Evolutionary conservation across 35 echinoderm and acorn worm genomes (phyloP).

Genomic region (Heliocidaris tuberculata): DNA sequence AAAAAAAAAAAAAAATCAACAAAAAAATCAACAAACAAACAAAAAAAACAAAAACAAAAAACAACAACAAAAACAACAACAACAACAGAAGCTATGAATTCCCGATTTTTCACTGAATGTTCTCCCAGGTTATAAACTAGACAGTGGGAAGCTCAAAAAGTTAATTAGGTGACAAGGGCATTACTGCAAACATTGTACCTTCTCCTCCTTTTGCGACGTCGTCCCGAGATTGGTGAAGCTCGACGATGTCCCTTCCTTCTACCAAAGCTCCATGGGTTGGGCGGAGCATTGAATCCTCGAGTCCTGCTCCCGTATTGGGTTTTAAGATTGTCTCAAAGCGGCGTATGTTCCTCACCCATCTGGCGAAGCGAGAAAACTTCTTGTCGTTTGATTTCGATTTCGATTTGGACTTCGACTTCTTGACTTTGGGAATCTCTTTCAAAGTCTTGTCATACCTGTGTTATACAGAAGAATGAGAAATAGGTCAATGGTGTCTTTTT

Average conservation of each 20-base stretch:
- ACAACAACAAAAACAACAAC: too few relatives aligned
- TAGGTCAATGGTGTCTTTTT: too few relatives aligned
- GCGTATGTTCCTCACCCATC: slow-evolving; percentile 86
- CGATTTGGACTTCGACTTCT: slow-evolving; percentile 6
- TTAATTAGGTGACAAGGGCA: too few relatives aligned
- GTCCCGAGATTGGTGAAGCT: background rate
- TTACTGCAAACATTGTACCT: background rate
- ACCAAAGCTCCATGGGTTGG: background rate
- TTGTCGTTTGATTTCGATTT: slow-evolving; percentile 32
- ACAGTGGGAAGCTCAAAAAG: too few relatives aligned
- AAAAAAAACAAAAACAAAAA: too few relatives aligned
- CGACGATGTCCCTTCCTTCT: slow-evolving; percentile 29
- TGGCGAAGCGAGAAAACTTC: slow-evolving; percentile 63
- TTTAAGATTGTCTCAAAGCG: slow-evolving; percentile 77
- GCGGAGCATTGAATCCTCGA: slow-evolving; percentile 47
- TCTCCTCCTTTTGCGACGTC: background rate
- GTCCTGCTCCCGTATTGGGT: slow-evolving; percentile 58
- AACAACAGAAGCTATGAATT: too few relatives aligned
- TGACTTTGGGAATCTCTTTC: slow-evolving; percentile 44
- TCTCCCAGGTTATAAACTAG: too few relatives aligned
- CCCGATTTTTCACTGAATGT: too few relatives aligned
- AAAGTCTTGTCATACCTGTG: slow-evolving; percentile 75
- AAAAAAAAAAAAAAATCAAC: too few relatives aligned
- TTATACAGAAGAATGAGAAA: background rate
- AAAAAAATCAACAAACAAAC: too few relatives aligned